A percentile compares a stretch with the other conserved stretches of the same genome.
These are phyloP conservation scores for Chelonoidis abingdonii DNA, from an alignment of 2,113 vertebrate genomes.

Conservation along the genomic window DNA sequence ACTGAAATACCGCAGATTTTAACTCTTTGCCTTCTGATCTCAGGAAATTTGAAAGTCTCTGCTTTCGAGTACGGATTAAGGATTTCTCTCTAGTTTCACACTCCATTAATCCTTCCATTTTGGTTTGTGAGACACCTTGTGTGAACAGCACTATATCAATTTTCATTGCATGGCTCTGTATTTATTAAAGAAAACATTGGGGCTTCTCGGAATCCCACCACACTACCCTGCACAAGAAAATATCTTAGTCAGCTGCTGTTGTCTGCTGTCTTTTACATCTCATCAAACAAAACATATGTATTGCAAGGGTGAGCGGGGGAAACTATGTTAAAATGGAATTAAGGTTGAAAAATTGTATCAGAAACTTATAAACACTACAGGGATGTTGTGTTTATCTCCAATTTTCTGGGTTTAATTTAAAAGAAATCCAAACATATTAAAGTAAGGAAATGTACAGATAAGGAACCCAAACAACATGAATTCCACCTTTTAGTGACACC, in stretches of 20 bases:
- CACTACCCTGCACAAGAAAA: background rate
- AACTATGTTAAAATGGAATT: constrained; percentile 1
- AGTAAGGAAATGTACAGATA: background rate
- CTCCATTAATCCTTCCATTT: constrained; percentile 36
- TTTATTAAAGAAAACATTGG: background rate
- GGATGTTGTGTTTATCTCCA: background rate
- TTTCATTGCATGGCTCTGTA: background rate
- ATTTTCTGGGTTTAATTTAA: background rate
- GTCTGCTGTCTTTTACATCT: constrained; percentile 1
- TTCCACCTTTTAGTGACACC: background rate
- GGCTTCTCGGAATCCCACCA: background rate
- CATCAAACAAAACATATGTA: background rate
- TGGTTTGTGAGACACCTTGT: background rate
- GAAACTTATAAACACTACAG: background rate
- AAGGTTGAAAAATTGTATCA: background rate
- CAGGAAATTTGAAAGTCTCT: constrained; percentile 63
- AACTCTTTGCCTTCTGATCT: constrained; percentile 67
- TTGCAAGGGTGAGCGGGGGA: background rate
- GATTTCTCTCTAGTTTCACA: constrained; percentile 33
- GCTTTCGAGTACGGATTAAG: constrained; percentile 48
- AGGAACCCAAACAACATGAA: constrained; percentile 14
- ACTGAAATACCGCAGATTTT: too few species aligned
- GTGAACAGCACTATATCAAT: constrained; percentile 6
- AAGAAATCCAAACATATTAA: constrained; percentile 2
- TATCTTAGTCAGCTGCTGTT: background rate